phyloP scores from a whole-genome alignment of 2,113 vertebrate genomes.

The Rhombomys opimus region DNA sequence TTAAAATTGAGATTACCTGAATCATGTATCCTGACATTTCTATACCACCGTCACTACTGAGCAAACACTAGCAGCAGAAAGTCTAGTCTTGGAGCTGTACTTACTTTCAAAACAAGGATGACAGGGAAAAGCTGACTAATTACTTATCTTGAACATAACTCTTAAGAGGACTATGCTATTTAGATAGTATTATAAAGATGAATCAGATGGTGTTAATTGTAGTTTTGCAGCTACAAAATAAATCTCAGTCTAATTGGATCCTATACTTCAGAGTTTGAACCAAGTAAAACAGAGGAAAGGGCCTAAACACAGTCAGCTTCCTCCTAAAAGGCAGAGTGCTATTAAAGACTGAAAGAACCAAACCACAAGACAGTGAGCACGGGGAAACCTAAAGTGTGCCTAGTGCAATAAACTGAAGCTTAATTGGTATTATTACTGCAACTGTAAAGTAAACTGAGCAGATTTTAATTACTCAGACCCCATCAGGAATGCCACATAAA shows the following conservation, averaged over 20 bases:
- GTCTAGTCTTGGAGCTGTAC: background rate
- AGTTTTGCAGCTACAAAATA: background rate
- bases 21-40: background rate
- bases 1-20: background rate
- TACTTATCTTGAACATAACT: background rate
- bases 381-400: fast-evolving
- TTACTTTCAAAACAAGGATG: background rate
- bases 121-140: background rate
- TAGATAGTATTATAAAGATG: background rate
- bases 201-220: background rate
- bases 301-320: background rate
- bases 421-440: background rate
- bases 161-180: background rate
- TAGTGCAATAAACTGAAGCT: background rate
- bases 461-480: background rate
- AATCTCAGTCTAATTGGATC: background rate
- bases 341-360: background rate
- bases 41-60: background rate
- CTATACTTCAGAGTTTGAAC: background rate
- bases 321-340: background rate
- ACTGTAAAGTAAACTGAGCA: background rate
- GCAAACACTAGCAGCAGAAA: background rate
- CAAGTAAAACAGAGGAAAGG: background rate
- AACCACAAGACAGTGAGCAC: background rate
- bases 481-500: background rate